A percentile compares a stretch with the other conserved stretches of the same genome.
Evolutionary conservation across 2,113 vertebrate species (phyloP).

Genomic region (Damaliscus lunatus): DNA sequence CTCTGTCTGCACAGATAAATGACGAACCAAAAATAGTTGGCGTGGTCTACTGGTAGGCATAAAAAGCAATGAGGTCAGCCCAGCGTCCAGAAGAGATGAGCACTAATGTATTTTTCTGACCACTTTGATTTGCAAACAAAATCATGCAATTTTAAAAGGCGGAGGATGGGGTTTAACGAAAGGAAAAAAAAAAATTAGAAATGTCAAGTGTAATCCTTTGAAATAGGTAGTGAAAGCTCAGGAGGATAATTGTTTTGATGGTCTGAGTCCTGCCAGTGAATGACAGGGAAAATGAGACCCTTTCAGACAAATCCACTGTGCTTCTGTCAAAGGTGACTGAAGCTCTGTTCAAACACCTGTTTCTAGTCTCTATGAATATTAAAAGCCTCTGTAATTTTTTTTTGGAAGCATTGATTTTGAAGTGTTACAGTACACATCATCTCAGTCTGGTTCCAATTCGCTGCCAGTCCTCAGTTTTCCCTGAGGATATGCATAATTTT

Average conservation of each 20-base stretch:
- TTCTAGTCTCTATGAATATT: constrained; percentile 70
- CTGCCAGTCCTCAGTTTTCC: background rate
- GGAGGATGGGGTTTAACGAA: constrained; percentile 48
- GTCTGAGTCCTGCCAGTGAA: constrained; percentile 49
- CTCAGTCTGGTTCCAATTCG: constrained; percentile 21
- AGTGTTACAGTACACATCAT: constrained; percentile 46
- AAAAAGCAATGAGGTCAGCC: constrained; percentile 69
- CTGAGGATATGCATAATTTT: constrained; percentile 23
- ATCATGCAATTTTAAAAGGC: constrained; percentile 61
- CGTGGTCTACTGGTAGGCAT: constrained; percentile 65
- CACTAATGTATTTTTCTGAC: constrained; percentile 62
- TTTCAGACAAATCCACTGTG: constrained; percentile 58
- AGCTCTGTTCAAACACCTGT: constrained; percentile 64
- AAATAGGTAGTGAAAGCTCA: constrained; percentile 43
- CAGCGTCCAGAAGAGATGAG: constrained; percentile 1
- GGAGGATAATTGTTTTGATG: constrained; percentile 54
- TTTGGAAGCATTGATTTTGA: constrained; percentile 44
- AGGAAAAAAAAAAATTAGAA: constrained; percentile 34
- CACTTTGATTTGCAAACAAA: constrained; percentile 68
- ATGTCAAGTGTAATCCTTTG: constrained; percentile 72
- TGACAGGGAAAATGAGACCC: constrained; percentile 56
- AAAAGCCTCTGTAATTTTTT: constrained; percentile 53
- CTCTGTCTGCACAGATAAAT: constrained; percentile 66
- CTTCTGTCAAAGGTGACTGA: constrained; percentile 62
- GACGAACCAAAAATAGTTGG: constrained; percentile 58